phyloP scores from a whole-genome alignment of 2,888 invertebrate genomes.

The Ctenicera cuprea region DNA sequence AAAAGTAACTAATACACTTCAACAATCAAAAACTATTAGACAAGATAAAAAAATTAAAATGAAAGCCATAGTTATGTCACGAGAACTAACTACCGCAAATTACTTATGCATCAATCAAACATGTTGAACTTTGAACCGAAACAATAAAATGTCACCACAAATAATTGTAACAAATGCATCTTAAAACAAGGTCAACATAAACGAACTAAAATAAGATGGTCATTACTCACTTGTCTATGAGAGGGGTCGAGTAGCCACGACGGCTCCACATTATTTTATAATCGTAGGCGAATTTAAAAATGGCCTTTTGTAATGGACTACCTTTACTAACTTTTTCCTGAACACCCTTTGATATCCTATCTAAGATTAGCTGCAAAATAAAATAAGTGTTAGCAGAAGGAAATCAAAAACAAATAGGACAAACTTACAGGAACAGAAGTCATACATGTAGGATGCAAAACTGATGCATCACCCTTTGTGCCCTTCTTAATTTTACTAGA shows the following conservation, averaged over 20 bases:
- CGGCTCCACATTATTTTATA: constrained; percentile 93
- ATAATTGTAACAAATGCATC: constrained; percentile 43
- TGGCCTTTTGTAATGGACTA: constrained; percentile 84
- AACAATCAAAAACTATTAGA: too few relatives aligned
- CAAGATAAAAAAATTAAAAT: too few relatives aligned
- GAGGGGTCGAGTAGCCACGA: constrained; percentile 87
- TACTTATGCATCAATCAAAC: constrained; percentile 5
- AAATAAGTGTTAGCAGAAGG: neutral
- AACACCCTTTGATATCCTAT: constrained; percentile 97
- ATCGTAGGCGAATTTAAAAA: constrained; percentile 95
- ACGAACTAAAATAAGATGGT: constrained; percentile 38
- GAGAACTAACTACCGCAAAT: neutral
- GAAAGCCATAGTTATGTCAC: too few relatives aligned
- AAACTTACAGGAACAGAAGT: constrained; percentile 93
- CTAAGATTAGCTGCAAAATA: constrained; percentile 88
- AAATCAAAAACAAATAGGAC: neutral
- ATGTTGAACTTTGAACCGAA: constrained; percentile 15
- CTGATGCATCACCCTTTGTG: constrained; percentile 94
- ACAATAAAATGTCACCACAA: constrained; percentile 45
- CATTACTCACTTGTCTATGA: constrained; percentile 78
- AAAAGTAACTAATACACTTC: too few relatives aligned
- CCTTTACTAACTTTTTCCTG: constrained; percentile 94
- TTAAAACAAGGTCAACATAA: constrained; percentile 42
- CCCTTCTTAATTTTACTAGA: constrained; percentile 98
- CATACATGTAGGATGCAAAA: constrained; percentile 94